phyloP scores from a whole-genome alignment of 2,888 invertebrate species.

The Hartigia nigra region DNA sequence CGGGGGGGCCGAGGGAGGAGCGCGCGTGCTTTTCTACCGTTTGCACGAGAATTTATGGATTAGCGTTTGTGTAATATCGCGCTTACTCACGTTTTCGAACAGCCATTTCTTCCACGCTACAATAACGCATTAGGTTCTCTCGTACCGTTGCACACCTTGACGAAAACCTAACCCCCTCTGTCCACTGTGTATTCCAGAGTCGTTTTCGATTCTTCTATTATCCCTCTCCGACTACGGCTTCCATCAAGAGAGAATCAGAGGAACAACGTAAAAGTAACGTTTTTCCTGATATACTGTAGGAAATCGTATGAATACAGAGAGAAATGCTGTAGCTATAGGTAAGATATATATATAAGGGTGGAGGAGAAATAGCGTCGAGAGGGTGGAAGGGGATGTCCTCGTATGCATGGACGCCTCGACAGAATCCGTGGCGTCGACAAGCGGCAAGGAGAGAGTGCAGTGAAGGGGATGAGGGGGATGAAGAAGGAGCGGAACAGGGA shows the following conservation, averaged over 20 bases:
- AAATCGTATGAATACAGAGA: not conserved
- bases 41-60: constrained; percentile 56
- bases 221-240: not conserved
- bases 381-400: constrained; percentile 18
- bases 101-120: not conserved
- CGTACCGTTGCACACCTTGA: not conserved
- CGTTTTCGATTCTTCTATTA: not conserved
- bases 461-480: not conserved
- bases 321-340: not conserved
- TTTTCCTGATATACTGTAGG: not conserved
- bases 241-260: not conserved
- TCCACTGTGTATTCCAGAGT: not conserved
- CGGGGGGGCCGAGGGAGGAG: constrained; percentile 25
- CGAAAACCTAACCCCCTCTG: not conserved
- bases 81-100: constrained; percentile 42
- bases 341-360: not conserved
- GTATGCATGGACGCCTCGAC: constrained; percentile 45
- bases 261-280: too few relatives aligned
- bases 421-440: constrained; percentile 39
- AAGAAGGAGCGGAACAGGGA: constrained; percentile 12
- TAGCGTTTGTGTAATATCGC: constrained; percentile 54
- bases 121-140: not conserved
- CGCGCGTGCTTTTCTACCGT: constrained; percentile 52
- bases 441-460: not conserved
- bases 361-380: not conserved